Evolutionary conservation across 2,888 invertebrate species (phyloP).

Genomic region (Parelbella ahira): DNA sequence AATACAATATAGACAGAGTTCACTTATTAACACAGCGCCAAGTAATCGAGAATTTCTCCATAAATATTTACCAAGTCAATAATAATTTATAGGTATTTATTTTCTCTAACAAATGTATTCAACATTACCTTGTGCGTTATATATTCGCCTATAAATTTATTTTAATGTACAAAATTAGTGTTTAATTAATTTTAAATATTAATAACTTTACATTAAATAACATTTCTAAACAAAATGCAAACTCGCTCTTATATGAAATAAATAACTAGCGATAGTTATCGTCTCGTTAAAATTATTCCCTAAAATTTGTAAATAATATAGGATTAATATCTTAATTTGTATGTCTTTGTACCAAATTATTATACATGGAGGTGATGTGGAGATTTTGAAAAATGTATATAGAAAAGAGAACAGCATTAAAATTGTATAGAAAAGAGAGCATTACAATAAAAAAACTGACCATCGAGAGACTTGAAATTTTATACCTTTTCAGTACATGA

Average conservation of each 20-base stretch:
- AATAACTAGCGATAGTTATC: constrained; percentile 55
- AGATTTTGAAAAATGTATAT: constrained; percentile 48
- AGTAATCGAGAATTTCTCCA: constrained; percentile 4
- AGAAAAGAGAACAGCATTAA: too few relatives aligned
- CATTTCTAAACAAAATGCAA: constrained; percentile 69
- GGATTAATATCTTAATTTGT: constrained; percentile 74
- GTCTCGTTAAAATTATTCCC: constrained; percentile 40
- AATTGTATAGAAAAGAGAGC: constrained; percentile 34
- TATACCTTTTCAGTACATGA: constrained; percentile 58
- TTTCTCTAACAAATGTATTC: constrained; percentile 32
- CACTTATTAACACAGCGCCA: constrained; percentile 29
- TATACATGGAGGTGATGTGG: constrained; percentile 47
- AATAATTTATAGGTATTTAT: background rate
- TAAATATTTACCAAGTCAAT: constrained; percentile 4
- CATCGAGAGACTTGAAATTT: constrained; percentile 49
- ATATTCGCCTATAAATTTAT: constrained; percentile 5
- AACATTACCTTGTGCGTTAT: constrained; percentile 36
- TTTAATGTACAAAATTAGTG: constrained; percentile 39
- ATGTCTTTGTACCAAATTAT: constrained; percentile 76
- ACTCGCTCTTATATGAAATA: constrained; percentile 61
- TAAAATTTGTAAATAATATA: constrained; percentile 66
- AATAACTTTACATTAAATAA: constrained; percentile 50
- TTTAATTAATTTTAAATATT: constrained; percentile 32
- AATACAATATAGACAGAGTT: constrained; percentile 40
- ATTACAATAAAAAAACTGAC: constrained; percentile 42